phyloP scores from a whole-genome alignment of 1,140 invertebrate genomes.

The Maconellicoccus hirsutus region DNA sequence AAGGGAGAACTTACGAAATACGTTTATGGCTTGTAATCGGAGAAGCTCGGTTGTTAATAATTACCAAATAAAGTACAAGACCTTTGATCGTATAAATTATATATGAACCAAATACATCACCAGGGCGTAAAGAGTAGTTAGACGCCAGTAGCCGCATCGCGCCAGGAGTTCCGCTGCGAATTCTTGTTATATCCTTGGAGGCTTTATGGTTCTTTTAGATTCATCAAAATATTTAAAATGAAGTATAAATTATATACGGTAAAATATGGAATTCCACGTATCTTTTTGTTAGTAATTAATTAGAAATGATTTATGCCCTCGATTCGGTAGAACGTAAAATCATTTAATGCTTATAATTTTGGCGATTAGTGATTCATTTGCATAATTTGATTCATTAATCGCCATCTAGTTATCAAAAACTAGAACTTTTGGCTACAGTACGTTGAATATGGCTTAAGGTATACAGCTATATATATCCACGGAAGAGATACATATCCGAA shows the following conservation, averaged over 20 bases:
- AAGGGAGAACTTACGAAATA: neutral
- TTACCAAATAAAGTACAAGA: neutral
- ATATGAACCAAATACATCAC: neutral
- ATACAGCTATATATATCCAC: no score
- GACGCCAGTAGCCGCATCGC: neutral
- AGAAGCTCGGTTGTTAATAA: neutral
- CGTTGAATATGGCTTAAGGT: neutral
- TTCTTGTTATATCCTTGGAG: neutral
- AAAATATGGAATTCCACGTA: neutral
- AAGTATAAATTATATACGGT: neutral
- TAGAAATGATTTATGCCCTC: neutral
- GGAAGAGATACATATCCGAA: no score
- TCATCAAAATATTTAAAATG: neutral
- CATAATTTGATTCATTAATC: neutral
- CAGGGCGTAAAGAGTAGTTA: neutral
- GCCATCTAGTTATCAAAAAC: neutral
- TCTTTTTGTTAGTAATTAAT: neutral
- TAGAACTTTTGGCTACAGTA: neutral
- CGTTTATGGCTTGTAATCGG: neutral
- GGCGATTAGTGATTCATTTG: neutral
- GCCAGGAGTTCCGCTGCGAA: neutral
- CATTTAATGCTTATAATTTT: neutral
- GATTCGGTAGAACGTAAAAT: neutral
- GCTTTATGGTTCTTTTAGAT: neutral
- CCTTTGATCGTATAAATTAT: neutral